Percentiles rank a stretch among this genome's conserved stretches.
Conservation (phyloP, 2,113 vertebrate species). For the Saccopteryx leptura region DNA sequence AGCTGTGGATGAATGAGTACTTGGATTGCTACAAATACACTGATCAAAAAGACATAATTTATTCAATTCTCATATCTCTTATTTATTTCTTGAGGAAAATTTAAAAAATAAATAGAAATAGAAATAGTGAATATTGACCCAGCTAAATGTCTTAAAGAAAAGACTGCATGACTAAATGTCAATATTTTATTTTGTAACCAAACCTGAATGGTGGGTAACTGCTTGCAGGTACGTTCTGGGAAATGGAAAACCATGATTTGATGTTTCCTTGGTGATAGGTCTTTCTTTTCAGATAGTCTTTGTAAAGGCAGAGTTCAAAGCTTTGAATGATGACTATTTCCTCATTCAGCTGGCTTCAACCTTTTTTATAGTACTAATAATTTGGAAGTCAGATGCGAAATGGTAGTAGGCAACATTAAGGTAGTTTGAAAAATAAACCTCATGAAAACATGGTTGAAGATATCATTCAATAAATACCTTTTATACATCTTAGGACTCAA, state of each 20-base stretch:
- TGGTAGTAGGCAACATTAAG: background rate
- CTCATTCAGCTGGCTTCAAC: background rate
- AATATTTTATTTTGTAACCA: conserved; percentile 46
- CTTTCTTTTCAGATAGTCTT: conserved; percentile 61
- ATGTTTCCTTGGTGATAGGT: conserved; percentile 44
- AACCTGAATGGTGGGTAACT: conserved; percentile 45
- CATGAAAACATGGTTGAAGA: background rate
- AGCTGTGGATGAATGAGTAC: background rate
- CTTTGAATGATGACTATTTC: conserved; percentile 40
- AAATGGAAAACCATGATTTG: conserved; percentile 22
- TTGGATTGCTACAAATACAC: conserved; percentile 17
- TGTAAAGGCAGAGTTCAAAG: conserved; percentile 25
- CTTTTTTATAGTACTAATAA: background rate
- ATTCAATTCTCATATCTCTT: background rate
- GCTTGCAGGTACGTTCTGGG: conserved; percentile 40
- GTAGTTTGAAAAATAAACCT: background rate
- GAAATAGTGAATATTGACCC: background rate
- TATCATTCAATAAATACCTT: background rate
- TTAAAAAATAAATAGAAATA: conserved; percentile 24
- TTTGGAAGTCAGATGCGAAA: conserved; percentile 17
- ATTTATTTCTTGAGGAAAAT: conserved; percentile 23
- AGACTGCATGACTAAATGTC: conserved; percentile 12
- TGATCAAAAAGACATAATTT: background rate
- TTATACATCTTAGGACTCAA: background rate
- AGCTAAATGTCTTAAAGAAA: conserved; percentile 15